phyloP scores from a whole-genome alignment of 2,888 invertebrate genomes.

The Xestia xanthographa region DNA sequence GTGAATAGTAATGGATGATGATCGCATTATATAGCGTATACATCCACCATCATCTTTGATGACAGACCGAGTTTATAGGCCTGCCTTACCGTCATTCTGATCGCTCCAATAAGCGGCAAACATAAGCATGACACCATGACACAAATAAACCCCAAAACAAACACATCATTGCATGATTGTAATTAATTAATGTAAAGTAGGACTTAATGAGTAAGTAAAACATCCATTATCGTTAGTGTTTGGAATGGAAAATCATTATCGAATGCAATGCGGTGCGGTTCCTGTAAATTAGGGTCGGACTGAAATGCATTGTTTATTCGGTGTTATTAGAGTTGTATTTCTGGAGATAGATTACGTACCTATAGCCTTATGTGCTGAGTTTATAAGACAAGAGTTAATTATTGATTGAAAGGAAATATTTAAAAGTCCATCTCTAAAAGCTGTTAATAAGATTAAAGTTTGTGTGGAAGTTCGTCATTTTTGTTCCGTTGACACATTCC shows the following conservation, averaged over 20 bases:
- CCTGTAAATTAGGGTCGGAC: constrained; percentile 20
- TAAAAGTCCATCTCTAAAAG: too few relatives aligned
- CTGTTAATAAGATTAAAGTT: too few relatives aligned
- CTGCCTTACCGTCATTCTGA: not conserved
- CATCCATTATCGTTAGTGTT: constrained; percentile 38
- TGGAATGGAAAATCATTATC: constrained; percentile 47
- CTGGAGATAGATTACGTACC: not conserved
- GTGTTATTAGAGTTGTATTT: not conserved
- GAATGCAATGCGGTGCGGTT: constrained; percentile 47
- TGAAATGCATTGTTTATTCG: constrained; percentile 4
- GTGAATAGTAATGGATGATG: not conserved
- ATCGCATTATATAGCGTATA: not conserved
- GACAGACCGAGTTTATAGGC: not conserved
- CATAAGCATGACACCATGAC: not conserved
- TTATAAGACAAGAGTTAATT: too few relatives aligned
- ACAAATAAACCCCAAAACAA: constrained; percentile 12
- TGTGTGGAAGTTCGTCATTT: too few relatives aligned
- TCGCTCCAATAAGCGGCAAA: not conserved
- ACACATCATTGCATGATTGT: constrained; percentile 22
- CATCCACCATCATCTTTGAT: not conserved
- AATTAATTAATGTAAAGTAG: constrained; percentile 42
- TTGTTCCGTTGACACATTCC: too few relatives aligned
- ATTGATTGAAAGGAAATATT: too few relatives aligned
- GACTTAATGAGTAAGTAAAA: constrained; percentile 51
- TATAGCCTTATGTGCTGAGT: not conserved